phyloP scores from a whole-genome alignment of 2,888 invertebrate species.

The Alloplasta piceator region DNA sequence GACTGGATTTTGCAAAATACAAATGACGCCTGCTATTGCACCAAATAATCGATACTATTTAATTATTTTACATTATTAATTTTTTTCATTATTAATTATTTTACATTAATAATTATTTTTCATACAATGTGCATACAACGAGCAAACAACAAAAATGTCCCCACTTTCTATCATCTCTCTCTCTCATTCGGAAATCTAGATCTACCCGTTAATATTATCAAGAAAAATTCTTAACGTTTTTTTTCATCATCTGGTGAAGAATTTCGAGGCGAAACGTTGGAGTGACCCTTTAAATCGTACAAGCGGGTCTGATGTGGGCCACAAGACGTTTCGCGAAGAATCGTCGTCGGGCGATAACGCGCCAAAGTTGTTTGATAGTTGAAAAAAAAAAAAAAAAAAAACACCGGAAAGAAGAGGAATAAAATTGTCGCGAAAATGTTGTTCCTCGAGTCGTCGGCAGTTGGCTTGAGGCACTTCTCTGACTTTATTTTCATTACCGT shows the following conservation, averaged over 20 bases:
- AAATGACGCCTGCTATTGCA: conserved; percentile 85
- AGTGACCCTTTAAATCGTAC: conserved; percentile 37
- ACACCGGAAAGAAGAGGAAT: too few species aligned
- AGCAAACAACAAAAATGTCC: too few species aligned
- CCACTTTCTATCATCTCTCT: too few species aligned
- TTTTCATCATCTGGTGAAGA: not conserved
- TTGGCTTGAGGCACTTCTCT: not conserved
- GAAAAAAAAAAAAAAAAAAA: conserved; percentile 27
- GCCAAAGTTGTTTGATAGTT: conserved; percentile 27
- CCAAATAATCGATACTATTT: conserved; percentile 71
- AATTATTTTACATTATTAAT: not conserved
- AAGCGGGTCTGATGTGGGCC: conserved; percentile 42
- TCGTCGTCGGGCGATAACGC: conserved; percentile 31
- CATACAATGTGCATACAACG: too few species aligned
- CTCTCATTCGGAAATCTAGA: not conserved
- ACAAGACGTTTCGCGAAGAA: conserved; percentile 27
- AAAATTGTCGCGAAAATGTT: not conserved
- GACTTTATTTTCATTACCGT: not conserved
- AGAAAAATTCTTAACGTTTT: not conserved
- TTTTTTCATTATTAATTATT: too few species aligned
- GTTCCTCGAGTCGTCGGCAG: not conserved
- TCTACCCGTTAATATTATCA: not conserved
- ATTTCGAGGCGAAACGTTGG: not conserved
- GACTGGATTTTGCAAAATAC: conserved; percentile 86
- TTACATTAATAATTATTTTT: too few species aligned